Base-by-base conservation (phyloP, 1,140 invertebrate genomes). In the Chironomus tepperi region DNA sequence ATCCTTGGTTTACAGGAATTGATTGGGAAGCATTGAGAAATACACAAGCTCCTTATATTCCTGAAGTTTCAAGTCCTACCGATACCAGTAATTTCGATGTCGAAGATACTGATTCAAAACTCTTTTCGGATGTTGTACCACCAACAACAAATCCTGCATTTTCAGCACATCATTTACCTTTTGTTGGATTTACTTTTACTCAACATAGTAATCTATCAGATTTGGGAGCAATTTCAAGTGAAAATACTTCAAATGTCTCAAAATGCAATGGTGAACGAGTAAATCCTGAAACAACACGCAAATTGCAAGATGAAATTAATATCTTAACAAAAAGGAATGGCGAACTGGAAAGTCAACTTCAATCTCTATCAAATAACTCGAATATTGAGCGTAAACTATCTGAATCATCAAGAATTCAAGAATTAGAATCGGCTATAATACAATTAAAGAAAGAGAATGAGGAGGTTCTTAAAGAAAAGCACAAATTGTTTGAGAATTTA, bases 71-170 rank as follows among this genome's bases (percentile, higher is more conserved):
- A 43, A 97, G 95, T 83, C 95, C 97, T 24, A 98, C 96, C 0
- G 98, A 99, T 82, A 99, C 98, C 3, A 98, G 96, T 21, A 99
- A 99, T 83, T 99, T 99, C 83, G 98, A 99, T 84, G 96, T 98
- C 1, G 97, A 99, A 79, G 96, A 99, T 79, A 94, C 90, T 21
- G 94, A 96, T 79, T 90, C 98, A 76, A 89, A 94, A 78, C 84
- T 93, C 81, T 83, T 91, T 81, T 93, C 92, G 8, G 92, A 95
- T 84, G 89, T 91, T 76, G 89, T 96, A 72, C 90, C 93, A 12
- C 96, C 97, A 43, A 93, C 95, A 10, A 86, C 91, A 0, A 97
- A 97, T 85, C 90, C 95, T 18, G 93, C 94, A 8, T 99, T 99
- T 84, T 95, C 95, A 73, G 97, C 93, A 2, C 88, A 98, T 73